Evolutionary conservation across 2,888 invertebrate species (phyloP).

Genomic region (Cancer borealis): DNA sequence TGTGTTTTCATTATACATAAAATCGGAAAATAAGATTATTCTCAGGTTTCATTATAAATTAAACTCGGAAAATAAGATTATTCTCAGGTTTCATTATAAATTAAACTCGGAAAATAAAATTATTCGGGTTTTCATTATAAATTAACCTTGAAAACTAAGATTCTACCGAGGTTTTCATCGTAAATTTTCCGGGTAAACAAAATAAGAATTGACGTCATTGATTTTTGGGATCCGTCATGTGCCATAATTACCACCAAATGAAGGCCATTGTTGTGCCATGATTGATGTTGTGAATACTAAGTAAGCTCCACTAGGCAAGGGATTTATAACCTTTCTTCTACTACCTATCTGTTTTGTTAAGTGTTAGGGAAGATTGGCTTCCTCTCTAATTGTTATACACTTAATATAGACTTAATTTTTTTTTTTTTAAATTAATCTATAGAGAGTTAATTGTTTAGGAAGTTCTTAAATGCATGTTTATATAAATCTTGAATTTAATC

Average conservation of each 20-base stretch:
- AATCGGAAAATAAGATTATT: neutral
- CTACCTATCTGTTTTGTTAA: neutral
- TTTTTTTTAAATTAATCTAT: too few species aligned
- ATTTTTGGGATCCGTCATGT: neutral
- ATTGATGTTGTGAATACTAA: neutral
- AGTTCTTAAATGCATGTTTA: neutral
- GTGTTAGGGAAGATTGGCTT: slow-evolving; percentile 4
- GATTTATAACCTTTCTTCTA: neutral
- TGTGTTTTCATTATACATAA: neutral
- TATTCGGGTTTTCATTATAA: neutral
- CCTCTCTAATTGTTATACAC: neutral
- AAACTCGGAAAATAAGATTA: neutral
- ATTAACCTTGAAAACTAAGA: neutral
- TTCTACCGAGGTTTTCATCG: neutral
- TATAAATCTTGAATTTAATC: neutral
- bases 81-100: neutral
- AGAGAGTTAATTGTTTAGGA: too few species aligned
- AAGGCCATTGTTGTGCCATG: neutral
- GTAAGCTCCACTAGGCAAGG: slow-evolving; percentile 23
- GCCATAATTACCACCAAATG: neutral
- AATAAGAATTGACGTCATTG: neutral
- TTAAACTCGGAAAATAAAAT: neutral
- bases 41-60: neutral
- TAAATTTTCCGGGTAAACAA: neutral
- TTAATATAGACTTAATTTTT: neutral